Evolutionary conservation across 2,797 vertebrate species (phyloP).

Genomic region (Tokudaia muenninki): DNA sequence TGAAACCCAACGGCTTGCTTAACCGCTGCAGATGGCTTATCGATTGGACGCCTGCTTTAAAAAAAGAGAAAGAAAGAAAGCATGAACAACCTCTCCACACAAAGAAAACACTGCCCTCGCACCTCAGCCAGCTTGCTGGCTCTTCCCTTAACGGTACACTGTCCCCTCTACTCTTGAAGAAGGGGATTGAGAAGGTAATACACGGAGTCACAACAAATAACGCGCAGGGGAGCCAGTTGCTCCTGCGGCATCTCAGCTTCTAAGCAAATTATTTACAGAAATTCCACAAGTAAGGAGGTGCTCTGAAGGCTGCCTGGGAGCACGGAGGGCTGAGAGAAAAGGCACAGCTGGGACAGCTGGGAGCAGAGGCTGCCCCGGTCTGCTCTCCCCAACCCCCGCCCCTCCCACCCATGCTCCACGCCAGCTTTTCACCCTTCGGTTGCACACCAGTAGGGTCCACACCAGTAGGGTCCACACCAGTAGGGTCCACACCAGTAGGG

Average conservation of each 20-base stretch:
- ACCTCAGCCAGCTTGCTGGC: not conserved
- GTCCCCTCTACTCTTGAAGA: constrained; percentile 6
- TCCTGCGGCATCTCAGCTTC: constrained; percentile 84
- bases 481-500: constrained; percentile 69
- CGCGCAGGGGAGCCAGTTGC: constrained; percentile 80
- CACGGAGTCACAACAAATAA: constrained; percentile 75
- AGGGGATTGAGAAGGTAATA: constrained; percentile 42
- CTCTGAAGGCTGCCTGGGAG: constrained; percentile 82
- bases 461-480: constrained; percentile 64
- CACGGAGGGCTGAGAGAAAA: constrained; percentile 83
- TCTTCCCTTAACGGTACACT: not conserved
- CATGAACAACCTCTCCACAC: constrained; percentile 1
- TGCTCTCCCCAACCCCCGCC: no score
- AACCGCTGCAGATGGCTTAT: not conserved
- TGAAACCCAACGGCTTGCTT: not conserved
- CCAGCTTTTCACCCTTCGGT: constrained; percentile 85
- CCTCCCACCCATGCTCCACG: constrained; percentile 79
- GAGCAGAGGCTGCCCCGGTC: constrained; percentile 84
- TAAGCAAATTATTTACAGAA: constrained; percentile 85
- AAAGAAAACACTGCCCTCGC: constrained; percentile 61
- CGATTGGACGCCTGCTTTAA: not conserved
- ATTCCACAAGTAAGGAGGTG: constrained; percentile 86
- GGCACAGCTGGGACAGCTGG: constrained; percentile 88
- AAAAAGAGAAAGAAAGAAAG: not conserved
- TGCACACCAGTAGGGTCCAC: constrained; percentile 50